phyloP scores from a whole-genome alignment of 1,140 invertebrate species.

The Ceratina calcarata region DNA sequence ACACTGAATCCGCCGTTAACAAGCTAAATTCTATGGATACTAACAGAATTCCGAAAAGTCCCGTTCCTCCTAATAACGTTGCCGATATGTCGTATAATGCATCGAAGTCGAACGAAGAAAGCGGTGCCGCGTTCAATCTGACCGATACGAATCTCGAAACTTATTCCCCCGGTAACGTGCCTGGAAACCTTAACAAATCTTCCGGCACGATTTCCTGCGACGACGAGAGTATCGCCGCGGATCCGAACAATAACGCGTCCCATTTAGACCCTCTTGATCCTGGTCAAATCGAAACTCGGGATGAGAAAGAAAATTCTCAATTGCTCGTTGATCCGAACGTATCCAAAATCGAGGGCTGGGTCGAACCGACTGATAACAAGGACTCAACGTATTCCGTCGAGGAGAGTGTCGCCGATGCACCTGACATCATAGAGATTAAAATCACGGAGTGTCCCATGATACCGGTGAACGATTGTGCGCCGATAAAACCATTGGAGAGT shows the following conservation, averaged over 20 bases:
- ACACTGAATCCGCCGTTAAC: constrained; percentile 30
- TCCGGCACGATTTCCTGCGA: background rate
- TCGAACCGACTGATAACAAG: background rate
- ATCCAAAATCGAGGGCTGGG: background rate
- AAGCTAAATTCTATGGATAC: constrained; percentile 31
- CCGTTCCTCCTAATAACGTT: constrained; percentile 5
- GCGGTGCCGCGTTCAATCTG: too few relatives aligned
- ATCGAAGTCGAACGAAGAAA: background rate
- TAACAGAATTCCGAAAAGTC: background rate
- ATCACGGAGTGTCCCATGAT: constrained; percentile 68
- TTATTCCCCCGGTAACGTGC: background rate
- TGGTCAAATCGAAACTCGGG: background rate
- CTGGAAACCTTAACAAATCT: background rate
- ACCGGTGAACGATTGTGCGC: constrained; percentile 63
- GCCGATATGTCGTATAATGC: constrained; percentile 26
- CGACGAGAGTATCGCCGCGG: background rate
- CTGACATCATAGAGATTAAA: constrained; percentile 71
- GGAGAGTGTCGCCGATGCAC: background rate
- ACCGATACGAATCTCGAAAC: background rate
- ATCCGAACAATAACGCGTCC: constrained; percentile 9
- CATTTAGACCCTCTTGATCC: background rate
- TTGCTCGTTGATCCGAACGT: too few relatives aligned
- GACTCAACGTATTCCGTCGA: background rate
- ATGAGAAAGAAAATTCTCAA: too few relatives aligned
- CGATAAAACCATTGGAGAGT: constrained; percentile 34